Conservation (phyloP, 35 echinoderm and acorn worm species). For the Ophiothrix spiculata region DNA sequence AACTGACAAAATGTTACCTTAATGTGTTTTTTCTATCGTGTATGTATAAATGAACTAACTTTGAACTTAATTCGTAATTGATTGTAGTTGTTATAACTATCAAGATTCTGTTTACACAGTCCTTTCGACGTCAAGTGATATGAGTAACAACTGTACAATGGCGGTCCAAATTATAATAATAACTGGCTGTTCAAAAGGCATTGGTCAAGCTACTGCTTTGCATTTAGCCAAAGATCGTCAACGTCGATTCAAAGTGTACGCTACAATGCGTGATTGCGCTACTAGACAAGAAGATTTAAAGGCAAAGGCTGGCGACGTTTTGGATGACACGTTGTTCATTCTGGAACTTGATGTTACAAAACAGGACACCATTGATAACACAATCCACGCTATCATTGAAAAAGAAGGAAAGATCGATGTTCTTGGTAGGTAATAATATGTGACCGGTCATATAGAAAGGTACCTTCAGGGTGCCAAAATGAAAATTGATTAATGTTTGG, state of each 20-base stretch:
- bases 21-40: no score
- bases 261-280: conserved; percentile 19
- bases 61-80: no score
- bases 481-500: no score
- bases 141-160: no score
- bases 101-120: no score
- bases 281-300: conserved; percentile 17
- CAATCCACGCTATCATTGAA: conserved; percentile 18
- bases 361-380: conserved; percentile 19
- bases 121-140: no score
- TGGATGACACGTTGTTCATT: conserved; percentile 44
- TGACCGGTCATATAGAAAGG: no score
- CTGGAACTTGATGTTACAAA: conserved; percentile 40
- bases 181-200: conserved; percentile 66
- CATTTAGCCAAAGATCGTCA: conserved; percentile 48
- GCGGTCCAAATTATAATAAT: conserved; percentile 34
- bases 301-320: neutral
- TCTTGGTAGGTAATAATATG: conserved; percentile 28
- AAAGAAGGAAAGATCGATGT: conserved; percentile 49
- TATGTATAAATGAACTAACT: no score
- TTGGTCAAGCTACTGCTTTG: conserved; percentile 44
- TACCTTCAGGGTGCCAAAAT: no score
- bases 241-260: conserved; percentile 44
- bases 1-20: no score
- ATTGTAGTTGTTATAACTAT: no score